Evolutionary conservation across 2,888 invertebrate genomes (phyloP), one percentile per base, ranked within the genome.

Genomic region (Neuroscelio doddi): DNA sequence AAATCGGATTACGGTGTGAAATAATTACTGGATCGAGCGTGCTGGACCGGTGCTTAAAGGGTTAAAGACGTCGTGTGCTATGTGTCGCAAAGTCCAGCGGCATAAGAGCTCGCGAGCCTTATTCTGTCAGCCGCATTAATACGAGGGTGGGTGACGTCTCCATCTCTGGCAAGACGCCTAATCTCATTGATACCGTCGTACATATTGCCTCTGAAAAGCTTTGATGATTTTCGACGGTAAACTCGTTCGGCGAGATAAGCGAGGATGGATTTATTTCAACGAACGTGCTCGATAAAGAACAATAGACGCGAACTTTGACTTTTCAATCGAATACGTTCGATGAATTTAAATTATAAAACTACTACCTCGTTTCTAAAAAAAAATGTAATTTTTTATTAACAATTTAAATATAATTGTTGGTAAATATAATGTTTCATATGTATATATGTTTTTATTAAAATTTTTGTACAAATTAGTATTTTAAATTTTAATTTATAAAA

Each of bases 1-100:
- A 61, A 55, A 61, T 49, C 61, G 53, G 63, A 56, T 63, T 63
- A 56, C 41, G 41, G 15, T 29, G 56, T 26, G 51, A 63, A 63
- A 63, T 63, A 63, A 63, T 63, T 63, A 63, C 45, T 38, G n/a
- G n/a, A n/a, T n/a, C 42, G 29, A 34, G 38, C 9, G 38, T 38
- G 15, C 17, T 9, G 42, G 12, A 29, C 36, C 34, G n/a, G 24
- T 44, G 53, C 30, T 55, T 34, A 24, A 16, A 29, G 42, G 52
- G 62, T 55, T 62, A 50, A 50, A 50, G 50, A 55, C 50, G 30
- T 46, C 51, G 39, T 39, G 38, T 26, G 38, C 12, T 8, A 39
- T 3, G 38, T 41, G 32, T 51, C 39, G 32, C 34, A 44, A 24
- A 39, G 51, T 58, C 51, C 44, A 46, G 29, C n/a, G 9, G 15